Evolutionary conservation across 2,797 vertebrate genomes (phyloP).

Genomic region (Neosilurus hyrtlii): DNA sequence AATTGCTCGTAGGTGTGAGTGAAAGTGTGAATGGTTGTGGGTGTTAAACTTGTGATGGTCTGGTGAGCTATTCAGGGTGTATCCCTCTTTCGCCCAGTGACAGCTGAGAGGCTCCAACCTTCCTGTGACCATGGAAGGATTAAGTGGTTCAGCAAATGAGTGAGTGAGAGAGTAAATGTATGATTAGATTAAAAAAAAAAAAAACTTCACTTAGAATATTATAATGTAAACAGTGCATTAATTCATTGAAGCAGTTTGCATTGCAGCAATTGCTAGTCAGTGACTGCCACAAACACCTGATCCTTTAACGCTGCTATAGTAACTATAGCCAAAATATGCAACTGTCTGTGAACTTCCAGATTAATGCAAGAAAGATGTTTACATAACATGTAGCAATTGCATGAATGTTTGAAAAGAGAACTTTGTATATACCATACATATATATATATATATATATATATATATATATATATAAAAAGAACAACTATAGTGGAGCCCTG

Average conservation of each 20-base stretch:
- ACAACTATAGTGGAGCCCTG: not conserved
- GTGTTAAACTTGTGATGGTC: too few relatives aligned
- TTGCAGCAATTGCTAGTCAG: slow-evolving; percentile 56
- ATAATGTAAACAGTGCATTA: slow-evolving; percentile 62
- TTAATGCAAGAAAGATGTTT: slow-evolving; percentile 17
- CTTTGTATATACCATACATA: not conserved
- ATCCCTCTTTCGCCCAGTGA: too few relatives aligned
- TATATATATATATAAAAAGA: not conserved
- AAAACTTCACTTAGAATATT: not conserved
- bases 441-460: too few relatives aligned
- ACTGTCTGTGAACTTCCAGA: not conserved
- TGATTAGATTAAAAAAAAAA: not conserved
- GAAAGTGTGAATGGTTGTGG: too few relatives aligned
- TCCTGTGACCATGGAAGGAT: too few relatives aligned
- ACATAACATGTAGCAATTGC: not conserved
- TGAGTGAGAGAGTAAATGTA: too few relatives aligned
- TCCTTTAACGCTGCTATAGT: slow-evolving; percentile 25
- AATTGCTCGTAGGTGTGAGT: too few relatives aligned
- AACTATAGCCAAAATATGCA: slow-evolving; percentile 17
- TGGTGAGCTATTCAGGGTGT: too few relatives aligned
- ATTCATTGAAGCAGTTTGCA: slow-evolving; percentile 61
- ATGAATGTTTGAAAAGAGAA: slow-evolving; percentile 18
- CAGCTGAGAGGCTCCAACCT: too few relatives aligned
- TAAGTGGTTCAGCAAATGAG: too few relatives aligned
- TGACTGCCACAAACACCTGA: slow-evolving; percentile 19